These are phyloP conservation scores for Pachypsylla venusta DNA, from an alignment of 1,140 invertebrate genomes.

Conservation along the genomic window DNA sequence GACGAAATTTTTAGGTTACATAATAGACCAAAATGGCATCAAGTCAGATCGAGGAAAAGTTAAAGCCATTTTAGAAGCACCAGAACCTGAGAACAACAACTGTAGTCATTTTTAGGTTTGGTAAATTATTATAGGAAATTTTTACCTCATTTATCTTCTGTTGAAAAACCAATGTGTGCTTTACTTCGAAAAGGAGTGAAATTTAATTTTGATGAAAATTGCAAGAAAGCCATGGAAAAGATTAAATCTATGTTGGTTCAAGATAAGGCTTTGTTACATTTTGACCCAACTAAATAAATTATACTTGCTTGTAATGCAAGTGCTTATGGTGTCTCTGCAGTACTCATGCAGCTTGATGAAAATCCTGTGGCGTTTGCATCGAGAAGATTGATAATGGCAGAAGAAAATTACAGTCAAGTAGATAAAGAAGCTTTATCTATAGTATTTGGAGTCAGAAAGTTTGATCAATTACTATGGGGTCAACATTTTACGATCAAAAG, in stretches of 20 bases:
- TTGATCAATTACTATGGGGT: slow-evolving; percentile 34
- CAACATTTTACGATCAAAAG: slow-evolving; percentile 29
- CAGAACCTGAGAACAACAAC: too few relatives aligned
- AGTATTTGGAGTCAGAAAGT: slow-evolving; percentile 33
- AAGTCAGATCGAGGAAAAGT: too few relatives aligned
- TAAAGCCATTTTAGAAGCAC: too few relatives aligned
- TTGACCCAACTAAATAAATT: slow-evolving; percentile 28
- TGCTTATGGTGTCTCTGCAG: slow-evolving; percentile 32
- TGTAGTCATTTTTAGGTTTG: too few relatives aligned
- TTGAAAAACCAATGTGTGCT: too few relatives aligned
- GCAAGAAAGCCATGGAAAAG: slow-evolving; percentile 24
- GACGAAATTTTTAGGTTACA: too few relatives aligned
- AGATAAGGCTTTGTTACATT: slow-evolving; percentile 24
- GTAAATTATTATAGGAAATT: too few relatives aligned
- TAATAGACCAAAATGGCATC: too few relatives aligned
- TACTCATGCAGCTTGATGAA: slow-evolving; percentile 33
- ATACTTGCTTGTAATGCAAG: slow-evolving; percentile 35
- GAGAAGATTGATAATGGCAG: slow-evolving; percentile 29
- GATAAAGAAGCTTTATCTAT: slow-evolving; percentile 35
- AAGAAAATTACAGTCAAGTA: slow-evolving; percentile 32
- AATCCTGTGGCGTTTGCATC: slow-evolving; percentile 33
- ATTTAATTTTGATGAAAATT: too few relatives aligned
- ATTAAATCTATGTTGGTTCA: slow-evolving; percentile 25
- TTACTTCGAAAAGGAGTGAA: too few relatives aligned
- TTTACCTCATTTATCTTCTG: too few relatives aligned